A percentile compares a stretch with the other conserved stretches of the same genome.
These are phyloP conservation scores for Hypomecis punctinalis DNA, from an alignment of 2,888 invertebrate genomes.

Conservation along the genomic window DNA sequence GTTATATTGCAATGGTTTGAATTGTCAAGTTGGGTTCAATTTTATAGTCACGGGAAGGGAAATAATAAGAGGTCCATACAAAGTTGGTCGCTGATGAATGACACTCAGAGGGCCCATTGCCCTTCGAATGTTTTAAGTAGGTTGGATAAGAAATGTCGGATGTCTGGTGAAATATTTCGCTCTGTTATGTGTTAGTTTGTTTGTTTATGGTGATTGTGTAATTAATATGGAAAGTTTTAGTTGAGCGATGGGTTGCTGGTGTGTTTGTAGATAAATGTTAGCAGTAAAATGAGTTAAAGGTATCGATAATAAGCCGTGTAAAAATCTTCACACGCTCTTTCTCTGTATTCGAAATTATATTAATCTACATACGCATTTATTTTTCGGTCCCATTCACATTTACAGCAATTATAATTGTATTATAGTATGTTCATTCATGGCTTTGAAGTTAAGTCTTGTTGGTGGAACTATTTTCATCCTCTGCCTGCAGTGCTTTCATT, in stretches of 20 bases:
- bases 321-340: too few species aligned
- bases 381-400: too few species aligned
- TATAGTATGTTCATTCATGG: too few species aligned
- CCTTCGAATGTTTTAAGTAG: constrained; percentile 84
- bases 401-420: too few species aligned
- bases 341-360: too few species aligned
- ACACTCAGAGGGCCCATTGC: constrained; percentile 84
- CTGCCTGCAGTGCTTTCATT: too few species aligned
- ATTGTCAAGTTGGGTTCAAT: constrained; percentile 73
- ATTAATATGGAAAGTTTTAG: constrained; percentile 24
- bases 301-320: too few species aligned
- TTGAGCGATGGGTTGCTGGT: constrained; percentile 18
- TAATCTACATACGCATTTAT: too few species aligned
- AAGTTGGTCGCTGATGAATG: constrained; percentile 83
- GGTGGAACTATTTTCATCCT: too few species aligned
- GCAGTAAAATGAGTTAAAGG: too few species aligned
- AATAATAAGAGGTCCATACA: constrained; percentile 82
- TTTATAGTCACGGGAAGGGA: constrained; percentile 80
- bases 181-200: constrained; percentile 49
- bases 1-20: constrained; percentile 41
- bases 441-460: too few species aligned
- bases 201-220: constrained; percentile 53
- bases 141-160: constrained; percentile 83
- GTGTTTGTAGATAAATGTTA: neutral
- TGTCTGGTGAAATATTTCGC: constrained; percentile 78